These are phyloP conservation scores for Rhombomys opimus DNA, from an alignment of 2,113 vertebrate species.

Conservation along the genomic window DNA sequence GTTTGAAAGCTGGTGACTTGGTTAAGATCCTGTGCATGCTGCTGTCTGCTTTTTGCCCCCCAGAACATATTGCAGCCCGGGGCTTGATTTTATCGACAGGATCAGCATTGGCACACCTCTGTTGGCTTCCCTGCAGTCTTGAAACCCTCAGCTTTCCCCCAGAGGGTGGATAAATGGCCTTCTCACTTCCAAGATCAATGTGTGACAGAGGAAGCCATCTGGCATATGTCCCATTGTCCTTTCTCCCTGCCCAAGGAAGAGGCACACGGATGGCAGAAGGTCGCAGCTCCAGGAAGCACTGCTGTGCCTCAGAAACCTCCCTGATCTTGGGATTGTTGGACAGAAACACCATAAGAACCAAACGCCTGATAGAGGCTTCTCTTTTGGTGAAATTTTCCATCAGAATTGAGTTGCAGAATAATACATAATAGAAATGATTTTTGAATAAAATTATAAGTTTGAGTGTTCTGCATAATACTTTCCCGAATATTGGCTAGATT, in stretches of 20 bases:
- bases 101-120: conserved; percentile 9
- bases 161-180: conserved; percentile 60
- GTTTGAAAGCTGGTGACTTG: background rate
- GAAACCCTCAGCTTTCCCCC: conserved; percentile 38
- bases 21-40: background rate
- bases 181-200: conserved; percentile 21
- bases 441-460: conserved; percentile 81
- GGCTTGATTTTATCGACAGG: conserved; percentile 39
- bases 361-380: background rate
- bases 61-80: background rate
- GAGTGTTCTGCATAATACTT: conserved; percentile 70
- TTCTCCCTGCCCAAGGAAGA: background rate
- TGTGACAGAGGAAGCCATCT: conserved; percentile 60
- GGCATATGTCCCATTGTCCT: conserved; percentile 43
- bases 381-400: conserved; percentile 45
- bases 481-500: conserved; percentile 77
- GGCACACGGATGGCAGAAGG: background rate
- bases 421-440: conserved; percentile 79
- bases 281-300: background rate
- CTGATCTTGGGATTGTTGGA: background rate
- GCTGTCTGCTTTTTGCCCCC: background rate
- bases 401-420: conserved; percentile 29
- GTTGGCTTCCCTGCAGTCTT: background rate
- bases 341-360: background rate
- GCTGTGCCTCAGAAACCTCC: background rate